These are phyloP conservation scores for Cirrhinus molitorella DNA, from an alignment of 2,797 vertebrate species.

Conservation along the genomic window DNA sequence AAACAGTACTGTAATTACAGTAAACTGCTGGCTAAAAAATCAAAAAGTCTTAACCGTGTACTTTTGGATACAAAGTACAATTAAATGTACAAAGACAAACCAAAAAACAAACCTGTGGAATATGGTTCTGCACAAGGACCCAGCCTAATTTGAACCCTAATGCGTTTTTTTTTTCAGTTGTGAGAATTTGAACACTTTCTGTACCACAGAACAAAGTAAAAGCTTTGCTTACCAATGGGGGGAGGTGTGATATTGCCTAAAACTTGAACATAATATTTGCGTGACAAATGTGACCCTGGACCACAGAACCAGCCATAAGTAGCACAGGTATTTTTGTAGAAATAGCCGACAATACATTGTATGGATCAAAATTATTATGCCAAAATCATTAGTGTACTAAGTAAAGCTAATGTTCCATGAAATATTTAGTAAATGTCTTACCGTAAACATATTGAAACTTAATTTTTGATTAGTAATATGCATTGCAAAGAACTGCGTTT, in stretches of 20 bases:
- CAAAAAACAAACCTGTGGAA: too few species aligned
- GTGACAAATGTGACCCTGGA: neutral
- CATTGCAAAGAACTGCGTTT: too few species aligned
- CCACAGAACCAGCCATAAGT: neutral
- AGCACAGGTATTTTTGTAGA: too few species aligned
- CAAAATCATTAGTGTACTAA: too few species aligned
- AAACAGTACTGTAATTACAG: neutral
- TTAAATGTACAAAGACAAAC: slow-evolving; percentile 64
- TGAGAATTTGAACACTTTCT: slow-evolving; percentile 45
- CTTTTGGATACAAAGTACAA: slow-evolving; percentile 46
- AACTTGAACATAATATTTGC: neutral
- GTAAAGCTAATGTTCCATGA: too few species aligned
- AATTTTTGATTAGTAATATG: too few species aligned
- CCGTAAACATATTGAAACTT: too few species aligned
- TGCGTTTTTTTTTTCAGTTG: slow-evolving; percentile 24
- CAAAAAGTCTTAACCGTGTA: neutral
- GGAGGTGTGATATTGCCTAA: neutral
- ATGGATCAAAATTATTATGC: too few species aligned
- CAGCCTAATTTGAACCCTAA: slow-evolving; percentile 60
- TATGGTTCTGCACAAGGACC: slow-evolving; percentile 70
- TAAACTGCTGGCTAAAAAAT: neutral
- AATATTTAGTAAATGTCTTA: too few species aligned
- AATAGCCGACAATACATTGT: too few species aligned
- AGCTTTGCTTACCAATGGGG: too few species aligned
- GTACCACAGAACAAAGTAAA: too few species aligned